A percentile compares a stretch with the other conserved stretches of the same genome.
phyloP scores from a whole-genome alignment of 1,140 invertebrate species.

The Procambarus clarkii region DNA sequence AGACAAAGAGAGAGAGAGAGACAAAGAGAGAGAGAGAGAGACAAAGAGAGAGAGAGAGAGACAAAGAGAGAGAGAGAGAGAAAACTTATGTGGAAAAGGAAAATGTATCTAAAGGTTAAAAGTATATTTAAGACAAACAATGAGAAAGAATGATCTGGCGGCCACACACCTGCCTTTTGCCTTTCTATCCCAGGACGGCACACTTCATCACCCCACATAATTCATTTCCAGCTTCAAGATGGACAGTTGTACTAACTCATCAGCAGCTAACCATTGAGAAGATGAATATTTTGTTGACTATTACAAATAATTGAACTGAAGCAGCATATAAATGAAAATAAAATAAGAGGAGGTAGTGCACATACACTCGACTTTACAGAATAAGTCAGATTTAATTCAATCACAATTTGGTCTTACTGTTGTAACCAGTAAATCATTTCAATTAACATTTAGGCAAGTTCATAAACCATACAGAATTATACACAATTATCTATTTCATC shows the following conservation, averaged over 20 bases:
- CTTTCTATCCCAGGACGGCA: background rate
- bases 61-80: too few species aligned
- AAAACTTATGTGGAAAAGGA: too few species aligned
- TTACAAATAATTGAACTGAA: background rate
- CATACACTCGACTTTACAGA: background rate
- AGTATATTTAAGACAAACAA: too few species aligned
- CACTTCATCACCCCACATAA: slow-evolving; percentile 6
- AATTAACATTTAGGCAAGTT: background rate
- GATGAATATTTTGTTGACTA: background rate
- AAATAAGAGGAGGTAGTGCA: background rate
- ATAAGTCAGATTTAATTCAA: background rate
- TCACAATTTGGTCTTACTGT: background rate
- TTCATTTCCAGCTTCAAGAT: background rate
- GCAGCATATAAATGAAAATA: background rate
- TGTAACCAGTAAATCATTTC: background rate
- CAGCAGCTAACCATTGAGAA: background rate
- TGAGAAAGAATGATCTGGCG: too few species aligned
- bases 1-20: too few species aligned
- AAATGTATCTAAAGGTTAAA: too few species aligned
- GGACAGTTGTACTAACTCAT: background rate
- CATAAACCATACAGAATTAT: background rate
- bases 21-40: too few species aligned
- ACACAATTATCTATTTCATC: background rate
- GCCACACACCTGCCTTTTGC: background rate
- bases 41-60: too few species aligned